Percentiles rank a stretch among this genome's conserved stretches.
These are phyloP conservation scores for Spodoptera littoralis DNA, from an alignment of 2,888 invertebrate species.

Conservation along the genomic window DNA sequence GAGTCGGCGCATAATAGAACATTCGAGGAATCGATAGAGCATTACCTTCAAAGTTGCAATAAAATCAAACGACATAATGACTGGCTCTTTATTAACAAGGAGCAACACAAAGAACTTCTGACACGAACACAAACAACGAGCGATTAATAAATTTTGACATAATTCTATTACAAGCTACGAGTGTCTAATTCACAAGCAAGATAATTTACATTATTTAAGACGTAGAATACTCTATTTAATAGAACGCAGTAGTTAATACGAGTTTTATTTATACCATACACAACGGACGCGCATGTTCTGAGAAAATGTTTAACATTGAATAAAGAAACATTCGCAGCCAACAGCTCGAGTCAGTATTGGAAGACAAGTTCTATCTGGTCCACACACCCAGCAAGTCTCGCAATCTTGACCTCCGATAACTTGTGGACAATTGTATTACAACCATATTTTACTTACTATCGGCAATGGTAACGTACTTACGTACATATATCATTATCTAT, in stretches of 20 bases:
- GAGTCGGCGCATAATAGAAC: constrained; percentile 25
- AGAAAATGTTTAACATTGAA: neutral
- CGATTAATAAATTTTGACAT: constrained; percentile 8
- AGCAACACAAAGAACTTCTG: constrained; percentile 6
- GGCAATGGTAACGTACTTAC: constrained; percentile 22
- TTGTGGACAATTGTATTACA: constrained; percentile 58
- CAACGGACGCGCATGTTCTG: too few species aligned
- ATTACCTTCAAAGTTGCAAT: constrained; percentile 39
- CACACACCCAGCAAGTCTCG: constrained; percentile 48
- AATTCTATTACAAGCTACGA: constrained; percentile 4
- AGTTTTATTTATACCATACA: too few species aligned
- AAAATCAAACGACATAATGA: constrained; percentile 39
- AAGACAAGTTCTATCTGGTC: constrained; percentile 51
- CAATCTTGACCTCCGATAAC: constrained; percentile 73
- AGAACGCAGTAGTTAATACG: too few species aligned
- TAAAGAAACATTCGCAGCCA: too few species aligned
- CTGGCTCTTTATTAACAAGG: constrained; percentile 23
- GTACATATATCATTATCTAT: constrained; percentile 17
- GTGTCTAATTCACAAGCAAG: constrained; percentile 8
- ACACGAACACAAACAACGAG: constrained; percentile 17
- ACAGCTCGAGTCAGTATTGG: constrained; percentile 9
- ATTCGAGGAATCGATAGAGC: constrained; percentile 34
- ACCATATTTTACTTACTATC: constrained; percentile 14
- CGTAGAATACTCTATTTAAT: neutral
- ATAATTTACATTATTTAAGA: constrained; percentile 22